Conservation (phyloP, 2,797 vertebrate species). For the Numenius phaeopus region DNA sequence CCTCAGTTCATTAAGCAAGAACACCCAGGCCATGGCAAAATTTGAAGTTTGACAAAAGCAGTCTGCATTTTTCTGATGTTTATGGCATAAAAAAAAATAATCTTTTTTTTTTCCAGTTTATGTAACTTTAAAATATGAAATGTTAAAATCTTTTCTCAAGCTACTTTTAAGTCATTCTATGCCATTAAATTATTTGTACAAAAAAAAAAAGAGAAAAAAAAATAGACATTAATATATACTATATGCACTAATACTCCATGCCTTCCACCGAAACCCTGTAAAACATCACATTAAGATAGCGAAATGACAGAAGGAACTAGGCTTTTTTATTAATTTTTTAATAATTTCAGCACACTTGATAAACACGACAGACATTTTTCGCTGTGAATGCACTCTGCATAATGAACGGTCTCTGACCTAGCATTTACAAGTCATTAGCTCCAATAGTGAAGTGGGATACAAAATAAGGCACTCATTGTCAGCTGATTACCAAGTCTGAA, state of each 20-base stretch:
- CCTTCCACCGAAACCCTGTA: neutral
- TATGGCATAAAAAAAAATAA: neutral
- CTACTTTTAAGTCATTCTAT: neutral
- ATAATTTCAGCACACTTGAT: neutral
- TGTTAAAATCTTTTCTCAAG: neutral
- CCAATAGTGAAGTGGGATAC: slow-evolving; percentile 21
- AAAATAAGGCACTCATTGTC: slow-evolving; percentile 76
- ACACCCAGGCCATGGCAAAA: neutral
- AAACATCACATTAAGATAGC: neutral
- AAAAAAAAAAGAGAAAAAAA: neutral
- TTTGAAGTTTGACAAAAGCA: neutral
- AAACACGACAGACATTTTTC: slow-evolving; percentile 29
- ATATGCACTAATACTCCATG: neutral
- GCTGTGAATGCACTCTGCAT: slow-evolving; percentile 7
- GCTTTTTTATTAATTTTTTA: neutral
- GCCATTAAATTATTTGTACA: neutral
- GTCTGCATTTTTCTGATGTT: neutral
- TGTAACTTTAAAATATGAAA: neutral
- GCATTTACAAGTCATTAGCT: slow-evolving; percentile 69
- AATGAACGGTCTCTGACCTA: slow-evolving; percentile 51
- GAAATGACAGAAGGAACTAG: neutral
- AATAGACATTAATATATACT: neutral
- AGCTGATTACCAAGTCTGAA: slow-evolving; percentile 72
- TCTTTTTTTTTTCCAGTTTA: neutral
- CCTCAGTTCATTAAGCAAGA: neutral